These are phyloP conservation scores for Calliphora vicina DNA, from an alignment of 1,140 invertebrate genomes.

Conservation along the genomic window DNA sequence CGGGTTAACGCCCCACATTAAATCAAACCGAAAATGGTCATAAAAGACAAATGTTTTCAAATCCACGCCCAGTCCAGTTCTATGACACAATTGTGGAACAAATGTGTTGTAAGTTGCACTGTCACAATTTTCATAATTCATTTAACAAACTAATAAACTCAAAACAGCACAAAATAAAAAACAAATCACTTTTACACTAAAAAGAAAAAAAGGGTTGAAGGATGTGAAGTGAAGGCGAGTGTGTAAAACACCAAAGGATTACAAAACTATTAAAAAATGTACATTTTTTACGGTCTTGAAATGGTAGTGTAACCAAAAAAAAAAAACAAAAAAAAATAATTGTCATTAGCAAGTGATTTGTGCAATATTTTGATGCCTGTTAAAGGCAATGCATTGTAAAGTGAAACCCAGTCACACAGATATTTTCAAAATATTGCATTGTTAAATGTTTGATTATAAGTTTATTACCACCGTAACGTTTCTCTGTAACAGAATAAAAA, in stretches of 20 bases:
- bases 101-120: background rate
- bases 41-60: constrained; percentile 34
- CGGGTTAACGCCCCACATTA: constrained; percentile 20
- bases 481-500: background rate
- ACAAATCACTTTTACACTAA: background rate
- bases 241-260: constrained; percentile 24
- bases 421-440: background rate
- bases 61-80: constrained; percentile 28
- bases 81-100: background rate
- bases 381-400: background rate
- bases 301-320: background rate
- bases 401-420: background rate
- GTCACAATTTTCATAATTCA: constrained; percentile 27
- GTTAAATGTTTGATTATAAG: constrained; percentile 48
- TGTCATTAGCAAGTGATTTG: constrained; percentile 34
- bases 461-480: constrained; percentile 56
- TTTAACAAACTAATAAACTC: constrained; percentile 32
- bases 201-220: background rate
- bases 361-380: constrained; percentile 32
- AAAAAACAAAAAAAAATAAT: background rate
- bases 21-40: background rate
- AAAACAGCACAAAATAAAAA: background rate
- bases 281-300: background rate
- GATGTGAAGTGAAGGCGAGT: background rate
- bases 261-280: constrained; percentile 5